A percentile compares a stretch with the other conserved stretches of the same genome.
These are phyloP conservation scores for Amblyjoppa proteus DNA, from an alignment of 2,888 invertebrate genomes.

Conservation along the genomic window DNA sequence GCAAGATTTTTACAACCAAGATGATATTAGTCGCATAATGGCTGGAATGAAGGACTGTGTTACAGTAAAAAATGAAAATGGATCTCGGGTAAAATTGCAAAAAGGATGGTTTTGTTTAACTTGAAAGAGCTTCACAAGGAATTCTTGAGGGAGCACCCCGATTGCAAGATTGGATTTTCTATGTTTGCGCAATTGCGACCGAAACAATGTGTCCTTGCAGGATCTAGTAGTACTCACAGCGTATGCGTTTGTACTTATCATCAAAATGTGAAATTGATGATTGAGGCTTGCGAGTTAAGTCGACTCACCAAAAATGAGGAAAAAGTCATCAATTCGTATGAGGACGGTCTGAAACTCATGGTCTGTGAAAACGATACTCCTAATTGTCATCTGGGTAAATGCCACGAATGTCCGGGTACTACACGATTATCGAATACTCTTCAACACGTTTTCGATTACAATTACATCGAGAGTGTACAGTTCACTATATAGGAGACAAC, in stretches of 20 bases:
- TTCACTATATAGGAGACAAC: constrained; percentile 6
- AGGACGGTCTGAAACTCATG: not conserved
- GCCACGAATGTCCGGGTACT: not conserved
- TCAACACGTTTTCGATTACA: not conserved
- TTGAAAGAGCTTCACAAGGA: not conserved
- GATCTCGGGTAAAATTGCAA: no score
- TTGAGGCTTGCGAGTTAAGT: not conserved
- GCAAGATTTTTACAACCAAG: no score
- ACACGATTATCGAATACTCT: not conserved
- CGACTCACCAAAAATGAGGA: not conserved
- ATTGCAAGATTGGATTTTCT: not conserved
- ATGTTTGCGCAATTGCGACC: not conserved
- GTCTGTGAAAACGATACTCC: no score
- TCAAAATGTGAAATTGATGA: not conserved
- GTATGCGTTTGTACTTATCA: not conserved
- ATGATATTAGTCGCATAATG: no score
- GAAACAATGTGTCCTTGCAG: not conserved
- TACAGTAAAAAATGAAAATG: no score
- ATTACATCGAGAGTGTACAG: not conserved
- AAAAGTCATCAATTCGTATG: not conserved
- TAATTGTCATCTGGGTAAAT: no score
- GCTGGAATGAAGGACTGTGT: no score
- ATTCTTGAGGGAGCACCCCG: not conserved
- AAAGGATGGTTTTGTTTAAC: not conserved
- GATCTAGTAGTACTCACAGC: not conserved